phyloP scores from a whole-genome alignment of 2,888 invertebrate genomes.

The Netelia inedita region DNA sequence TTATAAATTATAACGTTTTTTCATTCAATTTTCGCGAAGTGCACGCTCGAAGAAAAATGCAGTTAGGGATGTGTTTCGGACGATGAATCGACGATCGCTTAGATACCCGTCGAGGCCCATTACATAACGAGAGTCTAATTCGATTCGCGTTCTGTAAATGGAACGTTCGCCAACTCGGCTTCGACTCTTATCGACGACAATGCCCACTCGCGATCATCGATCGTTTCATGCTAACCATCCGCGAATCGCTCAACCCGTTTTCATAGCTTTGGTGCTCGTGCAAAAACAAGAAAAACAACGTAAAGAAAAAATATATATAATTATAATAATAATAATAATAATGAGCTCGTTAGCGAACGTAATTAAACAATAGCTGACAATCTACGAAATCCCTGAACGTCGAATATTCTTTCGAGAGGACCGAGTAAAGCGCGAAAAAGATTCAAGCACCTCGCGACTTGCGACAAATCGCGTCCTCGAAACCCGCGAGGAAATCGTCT shows the following conservation, averaged over 20 bases:
- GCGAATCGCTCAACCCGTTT: conserved; percentile 23
- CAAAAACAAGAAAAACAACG: conserved; percentile 17
- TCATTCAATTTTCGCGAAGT: conserved; percentile 15
- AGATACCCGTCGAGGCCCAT: not conserved
- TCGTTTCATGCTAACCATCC: not conserved
- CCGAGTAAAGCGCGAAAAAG: not conserved
- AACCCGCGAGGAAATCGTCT: conserved; percentile 47
- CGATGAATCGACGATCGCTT: conserved; percentile 7
- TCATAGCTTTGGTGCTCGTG: conserved; percentile 33
- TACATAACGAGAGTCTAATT: not conserved
- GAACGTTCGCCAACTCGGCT: not conserved
- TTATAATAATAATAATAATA: conserved; percentile 3
- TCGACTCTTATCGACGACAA: conserved; percentile 13
- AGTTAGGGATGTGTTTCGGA: not conserved
- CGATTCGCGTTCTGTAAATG: not conserved
- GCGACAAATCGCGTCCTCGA: conserved; percentile 43
- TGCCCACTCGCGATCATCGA: conserved; percentile 26
- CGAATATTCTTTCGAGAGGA: conserved; percentile 25
- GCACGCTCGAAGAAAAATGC: conserved; percentile 20
- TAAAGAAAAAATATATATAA: not conserved
- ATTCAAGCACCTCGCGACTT: not conserved
- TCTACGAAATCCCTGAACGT: conserved; percentile 46
- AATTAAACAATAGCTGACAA: conserved; percentile 6
- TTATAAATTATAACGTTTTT: conserved; percentile 33
- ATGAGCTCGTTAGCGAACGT: conserved; percentile 13